phyloP scores from a whole-genome alignment of 2,113 vertebrate genomes.

The Uropsilus gracilis region DNA sequence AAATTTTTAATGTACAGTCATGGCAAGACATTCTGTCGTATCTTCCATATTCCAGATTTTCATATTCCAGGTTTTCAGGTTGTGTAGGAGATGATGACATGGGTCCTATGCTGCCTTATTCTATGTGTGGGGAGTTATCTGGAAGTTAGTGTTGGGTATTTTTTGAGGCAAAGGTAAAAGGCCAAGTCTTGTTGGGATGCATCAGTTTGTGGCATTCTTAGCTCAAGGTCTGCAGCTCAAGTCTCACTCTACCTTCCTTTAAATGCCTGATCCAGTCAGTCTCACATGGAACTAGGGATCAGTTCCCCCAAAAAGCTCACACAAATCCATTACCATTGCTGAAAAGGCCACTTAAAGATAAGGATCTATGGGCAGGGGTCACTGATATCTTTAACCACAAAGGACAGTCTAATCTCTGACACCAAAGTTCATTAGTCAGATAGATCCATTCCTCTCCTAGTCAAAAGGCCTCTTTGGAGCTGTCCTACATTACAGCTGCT shows the following conservation, averaged over 20 bases:
- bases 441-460: neutral
- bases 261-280: neutral
- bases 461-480: neutral
- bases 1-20: neutral
- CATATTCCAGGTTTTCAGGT: no score
- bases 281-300: neutral
- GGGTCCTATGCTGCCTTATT: neutral
- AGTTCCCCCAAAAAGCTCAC: neutral
- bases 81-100: neutral
- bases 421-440: slow-evolving; percentile 48
- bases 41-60: neutral
- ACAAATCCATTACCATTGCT: neutral
- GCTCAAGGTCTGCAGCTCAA: neutral
- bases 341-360: slow-evolving; percentile 57
- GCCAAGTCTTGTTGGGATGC: neutral
- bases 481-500: neutral
- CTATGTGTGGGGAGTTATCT: neutral
- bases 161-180: neutral
- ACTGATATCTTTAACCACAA: neutral
- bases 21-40: neutral
- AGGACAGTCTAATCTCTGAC: slow-evolving; percentile 1
- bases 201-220: neutral
- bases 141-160: neutral
- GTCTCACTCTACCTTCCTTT: neutral
- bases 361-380: neutral